phyloP scores from a whole-genome alignment of 2,797 vertebrate species.

The Pipistrellus pipistrellus region DNA sequence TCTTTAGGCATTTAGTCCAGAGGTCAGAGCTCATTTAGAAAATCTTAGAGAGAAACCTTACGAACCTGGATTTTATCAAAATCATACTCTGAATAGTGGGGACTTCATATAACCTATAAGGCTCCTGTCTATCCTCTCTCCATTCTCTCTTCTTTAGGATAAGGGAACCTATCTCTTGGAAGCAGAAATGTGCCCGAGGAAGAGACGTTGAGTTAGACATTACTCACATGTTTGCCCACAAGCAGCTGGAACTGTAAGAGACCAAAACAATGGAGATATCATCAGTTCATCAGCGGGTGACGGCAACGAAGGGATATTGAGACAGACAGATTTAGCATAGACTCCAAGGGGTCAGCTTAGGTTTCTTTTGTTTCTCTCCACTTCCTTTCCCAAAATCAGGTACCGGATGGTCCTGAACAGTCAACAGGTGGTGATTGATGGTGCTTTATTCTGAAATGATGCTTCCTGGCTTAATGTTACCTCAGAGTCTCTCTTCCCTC shows the following conservation, averaged over 20 bases:
- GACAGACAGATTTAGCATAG: neutral
- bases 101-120: neutral
- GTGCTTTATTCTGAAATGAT: neutral
- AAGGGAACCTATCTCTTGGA: neutral
- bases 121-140: neutral
- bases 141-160: neutral
- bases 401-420: neutral
- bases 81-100: neutral
- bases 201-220: neutral
- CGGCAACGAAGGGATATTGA: neutral
- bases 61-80: constrained; percentile 5
- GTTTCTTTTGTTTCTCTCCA: neutral
- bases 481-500: neutral
- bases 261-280: neutral
- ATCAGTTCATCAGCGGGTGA: neutral
- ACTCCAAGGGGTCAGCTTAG: neutral
- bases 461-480: neutral
- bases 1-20: neutral
- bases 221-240: constrained; percentile 73
- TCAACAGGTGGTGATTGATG: neutral
- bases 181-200: neutral
- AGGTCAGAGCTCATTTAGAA: neutral
- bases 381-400: neutral
- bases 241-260: constrained; percentile 69
- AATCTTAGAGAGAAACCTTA: constrained; percentile 20